phyloP scores from a whole-genome alignment of 2,113 vertebrate species.

The Cyanistes caeruleus region DNA sequence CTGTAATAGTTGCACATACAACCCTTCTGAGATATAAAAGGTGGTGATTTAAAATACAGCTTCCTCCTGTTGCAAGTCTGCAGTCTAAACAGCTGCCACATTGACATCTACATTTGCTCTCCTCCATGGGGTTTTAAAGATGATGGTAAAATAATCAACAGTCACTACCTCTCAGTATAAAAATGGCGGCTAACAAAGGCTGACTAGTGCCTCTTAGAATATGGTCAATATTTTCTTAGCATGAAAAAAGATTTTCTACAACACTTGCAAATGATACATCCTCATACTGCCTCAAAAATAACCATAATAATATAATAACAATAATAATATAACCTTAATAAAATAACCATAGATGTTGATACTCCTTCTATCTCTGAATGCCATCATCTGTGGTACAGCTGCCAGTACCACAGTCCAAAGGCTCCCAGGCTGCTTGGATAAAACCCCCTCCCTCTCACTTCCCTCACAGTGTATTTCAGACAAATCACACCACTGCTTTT shows the following conservation, averaged over 20 bases:
- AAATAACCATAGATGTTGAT: not conserved
- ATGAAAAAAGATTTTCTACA: not conserved
- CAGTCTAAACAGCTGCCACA: not conserved
- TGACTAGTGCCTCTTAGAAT: not conserved
- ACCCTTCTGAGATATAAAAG: not conserved
- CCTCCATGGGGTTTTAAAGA: not conserved
- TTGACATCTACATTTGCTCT: not conserved
- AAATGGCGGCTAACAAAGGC: not conserved
- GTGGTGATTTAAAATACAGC: not conserved
- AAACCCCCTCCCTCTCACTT: accelerated
- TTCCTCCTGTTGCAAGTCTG: not conserved
- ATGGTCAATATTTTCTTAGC: not conserved
- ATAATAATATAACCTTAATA: too few relatives aligned
- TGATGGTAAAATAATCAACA: not conserved
- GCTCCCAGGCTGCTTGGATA: not conserved
- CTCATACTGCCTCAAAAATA: not conserved
- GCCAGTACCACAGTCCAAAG: not conserved
- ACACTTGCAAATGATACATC: not conserved
- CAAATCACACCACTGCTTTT: not conserved
- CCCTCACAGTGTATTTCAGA: not conserved
- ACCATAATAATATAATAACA: too few relatives aligned
- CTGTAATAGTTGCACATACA: not conserved
- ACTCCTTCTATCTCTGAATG: not conserved
- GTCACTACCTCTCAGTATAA: not conserved
- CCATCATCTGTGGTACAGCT: not conserved